These are phyloP conservation scores for Cantharis rustica DNA, from an alignment of 2,888 invertebrate species.

Conservation along the genomic window DNA sequence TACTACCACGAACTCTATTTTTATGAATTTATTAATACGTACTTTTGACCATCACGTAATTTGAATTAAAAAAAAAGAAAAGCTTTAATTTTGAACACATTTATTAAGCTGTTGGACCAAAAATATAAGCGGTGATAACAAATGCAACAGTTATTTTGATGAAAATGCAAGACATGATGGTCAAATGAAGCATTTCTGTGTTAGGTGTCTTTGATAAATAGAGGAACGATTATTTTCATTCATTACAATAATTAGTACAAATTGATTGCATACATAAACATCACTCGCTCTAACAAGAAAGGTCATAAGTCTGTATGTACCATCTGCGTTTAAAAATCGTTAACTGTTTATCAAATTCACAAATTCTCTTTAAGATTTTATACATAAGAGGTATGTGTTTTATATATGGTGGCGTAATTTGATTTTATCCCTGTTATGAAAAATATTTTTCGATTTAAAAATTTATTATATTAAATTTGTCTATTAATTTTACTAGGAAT, in stretches of 20 bases:
- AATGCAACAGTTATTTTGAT: not conserved
- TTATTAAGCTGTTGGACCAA: slow-evolving; percentile 2
- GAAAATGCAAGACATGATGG: slow-evolving; percentile 7
- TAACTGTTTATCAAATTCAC: slow-evolving; percentile 21
- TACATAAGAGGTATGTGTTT: slow-evolving; percentile 16
- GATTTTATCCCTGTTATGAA: not conserved
- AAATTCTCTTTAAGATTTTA: slow-evolving; percentile 23
- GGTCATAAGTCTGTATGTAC: not conserved
- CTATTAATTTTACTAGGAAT: not conserved
- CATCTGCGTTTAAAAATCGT: not conserved
- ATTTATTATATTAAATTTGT: not conserved
- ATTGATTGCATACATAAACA: slow-evolving; percentile 16
- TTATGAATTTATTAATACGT: slow-evolving; percentile 3
- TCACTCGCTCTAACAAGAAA: slow-evolving; percentile 3
- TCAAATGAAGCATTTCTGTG: slow-evolving; percentile 28
- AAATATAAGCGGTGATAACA: not conserved
- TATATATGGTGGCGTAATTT: slow-evolving; percentile 2
- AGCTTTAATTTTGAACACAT: not conserved
- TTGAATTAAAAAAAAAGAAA: not conserved
- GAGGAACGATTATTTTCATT: slow-evolving; percentile 5
- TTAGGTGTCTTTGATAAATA: slow-evolving; percentile 29
- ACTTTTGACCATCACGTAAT: slow-evolving; percentile 15
- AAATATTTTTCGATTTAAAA: not conserved
- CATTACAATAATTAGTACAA: slow-evolving; percentile 24
- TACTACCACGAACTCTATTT: slow-evolving; percentile 8